Evolutionary conservation across 2,113 vertebrate species (phyloP).

Genomic region (Piaya cayana): DNA sequence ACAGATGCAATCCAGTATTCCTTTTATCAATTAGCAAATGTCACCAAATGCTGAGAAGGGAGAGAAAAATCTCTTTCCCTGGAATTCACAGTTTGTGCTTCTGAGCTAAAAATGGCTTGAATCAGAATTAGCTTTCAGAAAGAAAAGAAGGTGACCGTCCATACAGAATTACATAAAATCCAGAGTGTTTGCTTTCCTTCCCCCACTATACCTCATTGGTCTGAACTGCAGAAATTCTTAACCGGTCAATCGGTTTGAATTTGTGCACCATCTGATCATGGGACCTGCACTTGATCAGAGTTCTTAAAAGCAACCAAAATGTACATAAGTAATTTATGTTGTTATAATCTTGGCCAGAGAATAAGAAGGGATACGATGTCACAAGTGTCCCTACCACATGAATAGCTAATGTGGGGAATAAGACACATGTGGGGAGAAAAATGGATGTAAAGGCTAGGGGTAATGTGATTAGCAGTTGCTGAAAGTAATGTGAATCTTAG

Average conservation of each 20-base stretch:
- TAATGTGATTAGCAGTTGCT: not conserved
- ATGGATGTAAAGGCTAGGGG: not conserved
- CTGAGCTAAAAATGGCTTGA: slow-evolving; percentile 5
- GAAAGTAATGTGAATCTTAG: not conserved
- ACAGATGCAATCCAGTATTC: not conserved
- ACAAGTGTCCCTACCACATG: not conserved
- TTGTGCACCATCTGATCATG: not conserved
- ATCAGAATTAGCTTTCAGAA: not conserved
- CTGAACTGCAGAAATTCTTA: not conserved
- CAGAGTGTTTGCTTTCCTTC: not conserved
- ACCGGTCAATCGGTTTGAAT: not conserved
- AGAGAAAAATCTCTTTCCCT: not conserved
- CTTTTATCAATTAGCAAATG: slow-evolving; percentile 32
- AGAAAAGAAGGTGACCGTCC: not conserved
- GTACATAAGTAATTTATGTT: not conserved
- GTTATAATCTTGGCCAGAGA: not conserved
- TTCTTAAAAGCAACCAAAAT: not conserved
- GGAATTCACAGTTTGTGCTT: not conserved
- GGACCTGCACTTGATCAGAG: not conserved
- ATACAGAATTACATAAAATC: not conserved
- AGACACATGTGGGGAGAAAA: not conserved
- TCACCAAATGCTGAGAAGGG: not conserved
- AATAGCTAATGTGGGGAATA: not conserved
- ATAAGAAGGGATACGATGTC: not conserved
- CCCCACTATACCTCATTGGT: not conserved